Base-by-base conservation (phyloP, 1,140 invertebrate genomes). In the Ladona fulva region DNA sequence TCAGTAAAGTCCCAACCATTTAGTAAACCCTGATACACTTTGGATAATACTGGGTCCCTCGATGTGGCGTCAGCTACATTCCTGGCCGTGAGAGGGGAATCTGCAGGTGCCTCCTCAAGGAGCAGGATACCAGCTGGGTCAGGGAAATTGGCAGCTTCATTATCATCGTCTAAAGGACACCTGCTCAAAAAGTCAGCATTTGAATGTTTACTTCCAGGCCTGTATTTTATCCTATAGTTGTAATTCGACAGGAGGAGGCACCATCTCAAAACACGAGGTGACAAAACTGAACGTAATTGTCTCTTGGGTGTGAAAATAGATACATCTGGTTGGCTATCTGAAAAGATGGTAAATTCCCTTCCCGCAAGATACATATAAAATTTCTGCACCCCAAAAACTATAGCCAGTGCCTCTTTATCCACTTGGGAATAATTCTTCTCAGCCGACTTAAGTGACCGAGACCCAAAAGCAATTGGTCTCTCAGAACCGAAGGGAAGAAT, bases 331-430 rank as follows among this genome's bases (percentile, higher is more conserved):
- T 85, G 82, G 79, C 88, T 85, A 80, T 89, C 88, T 0, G 86
- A 87, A 24, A 81, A 79, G n/a, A 88, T 81, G 19, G 80, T 77
- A 80, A 90, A 90, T 22, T 82, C 75, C 76, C 81, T 80, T 75
- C 85, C 88, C 81, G 82, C 86, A 3, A 89, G 74, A 80, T 86
- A 90, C 44, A 87, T 80, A 44, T 88, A 83, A 81, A 89, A 90
- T 81, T 86, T 86, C 77, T n/a, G n/a, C n/a, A n/a, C n/a, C n/a
- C n/a, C n/a, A n/a, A n/a, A n/a, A n/a, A n/a, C n/a, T n/a, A n/a
- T 84, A 84, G 85, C 84, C n/a, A 87, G 80, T 11, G 85, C 86
- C 83, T 91, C 88, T 80, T 85, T 87, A 52, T 91, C 86, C 29
- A 88, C 85, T 78, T 87, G 85, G 11, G 84, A 78, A 76, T 89